These are phyloP conservation scores for western clawed frog (Xenopus tropicalis) DNA, from an alignment of 2,113 vertebrate species.

Conservation along the genomic window DNA sequence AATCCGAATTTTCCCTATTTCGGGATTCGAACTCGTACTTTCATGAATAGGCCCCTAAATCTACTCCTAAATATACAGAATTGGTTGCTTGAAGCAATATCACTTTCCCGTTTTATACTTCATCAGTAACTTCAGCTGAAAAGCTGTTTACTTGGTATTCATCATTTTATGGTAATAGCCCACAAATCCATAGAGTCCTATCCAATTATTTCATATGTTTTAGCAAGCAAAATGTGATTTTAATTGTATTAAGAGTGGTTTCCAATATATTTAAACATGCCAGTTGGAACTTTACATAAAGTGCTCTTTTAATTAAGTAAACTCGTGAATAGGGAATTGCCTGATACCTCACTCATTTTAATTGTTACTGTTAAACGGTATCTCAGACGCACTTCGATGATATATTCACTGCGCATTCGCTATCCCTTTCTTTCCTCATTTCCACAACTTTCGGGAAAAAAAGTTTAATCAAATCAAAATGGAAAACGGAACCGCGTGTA, in stretches of 20 bases:
- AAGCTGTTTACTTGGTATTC: conserved; percentile 5
- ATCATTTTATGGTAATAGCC: conserved; percentile 21
- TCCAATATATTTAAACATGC: conserved; percentile 37
- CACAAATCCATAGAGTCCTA: conserved; percentile 34
- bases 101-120: background rate
- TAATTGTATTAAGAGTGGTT: conserved; percentile 39
- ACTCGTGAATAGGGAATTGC: conserved; percentile 38
- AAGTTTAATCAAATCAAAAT: conserved; percentile 38
- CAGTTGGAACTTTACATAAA: conserved; percentile 36
- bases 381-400: background rate
- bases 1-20: too few species aligned
- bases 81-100: background rate
- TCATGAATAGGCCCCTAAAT: too few species aligned
- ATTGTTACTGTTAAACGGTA: conserved; percentile 5
- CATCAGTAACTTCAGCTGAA: conserved; percentile 17
- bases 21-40: too few species aligned
- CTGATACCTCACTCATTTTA: conserved; percentile 25
- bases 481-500: too few species aligned
- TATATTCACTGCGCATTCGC: background rate
- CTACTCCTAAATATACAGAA: background rate
- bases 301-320: conserved; percentile 29
- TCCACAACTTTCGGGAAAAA: conserved; percentile 24
- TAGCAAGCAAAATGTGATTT: conserved; percentile 36
- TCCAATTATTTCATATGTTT: conserved; percentile 38
- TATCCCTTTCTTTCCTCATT: background rate